phyloP scores from a whole-genome alignment of 2,888 invertebrate species.

The Synergus gifuensis region DNA sequence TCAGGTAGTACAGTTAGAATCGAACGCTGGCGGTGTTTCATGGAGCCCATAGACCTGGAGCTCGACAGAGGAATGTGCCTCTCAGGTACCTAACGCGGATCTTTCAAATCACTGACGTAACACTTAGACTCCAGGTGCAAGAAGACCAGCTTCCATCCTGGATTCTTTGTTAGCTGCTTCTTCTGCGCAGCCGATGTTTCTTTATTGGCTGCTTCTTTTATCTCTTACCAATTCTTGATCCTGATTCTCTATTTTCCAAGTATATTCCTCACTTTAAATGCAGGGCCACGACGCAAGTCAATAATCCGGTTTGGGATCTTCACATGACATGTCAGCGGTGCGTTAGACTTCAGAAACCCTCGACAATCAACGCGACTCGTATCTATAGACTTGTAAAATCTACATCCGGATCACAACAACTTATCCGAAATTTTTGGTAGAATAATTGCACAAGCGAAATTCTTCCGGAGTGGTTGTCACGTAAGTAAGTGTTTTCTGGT shows the following conservation, averaged over 20 bases:
- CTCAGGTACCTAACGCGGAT: conserved; percentile 18
- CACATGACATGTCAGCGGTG: conserved; percentile 16
- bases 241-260: not conserved
- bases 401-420: not conserved
- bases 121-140: conserved; percentile 34
- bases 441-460: not conserved
- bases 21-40: conserved; percentile 10
- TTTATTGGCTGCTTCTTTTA: conserved; percentile 31
- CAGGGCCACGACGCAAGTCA: not conserved
- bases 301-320: conserved; percentile 7
- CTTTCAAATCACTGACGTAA: conserved; percentile 30
- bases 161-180: conserved; percentile 20
- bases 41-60: conserved; percentile 4
- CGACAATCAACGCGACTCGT: not conserved
- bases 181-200: not conserved
- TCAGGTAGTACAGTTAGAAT: conserved; percentile 39
- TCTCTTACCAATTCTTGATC: conserved; percentile 34
- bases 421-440: not conserved
- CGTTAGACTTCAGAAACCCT: not conserved
- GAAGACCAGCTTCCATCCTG: conserved; percentile 34
- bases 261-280: conserved; percentile 5
- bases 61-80: conserved; percentile 27
- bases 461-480: not conserved
- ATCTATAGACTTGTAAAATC: not conserved
- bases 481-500: conserved; percentile 9